phyloP scores from a whole-genome alignment of 1,140 invertebrate species.

The Drosophila pallidifrons region DNA sequence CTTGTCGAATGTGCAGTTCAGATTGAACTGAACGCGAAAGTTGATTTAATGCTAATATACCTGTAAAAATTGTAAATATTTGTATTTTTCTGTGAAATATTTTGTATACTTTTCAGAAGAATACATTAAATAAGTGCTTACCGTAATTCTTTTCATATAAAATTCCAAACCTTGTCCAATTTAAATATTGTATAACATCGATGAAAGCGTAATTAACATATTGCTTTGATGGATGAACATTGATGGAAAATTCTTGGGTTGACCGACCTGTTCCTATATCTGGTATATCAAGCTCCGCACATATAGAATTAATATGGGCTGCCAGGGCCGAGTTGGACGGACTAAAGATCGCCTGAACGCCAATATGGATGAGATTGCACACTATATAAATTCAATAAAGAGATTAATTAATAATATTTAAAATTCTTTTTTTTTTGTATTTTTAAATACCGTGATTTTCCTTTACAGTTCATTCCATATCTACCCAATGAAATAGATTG shows the following conservation, averaged over 20 bases:
- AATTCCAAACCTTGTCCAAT: slow-evolving; percentile 96
- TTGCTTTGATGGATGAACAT: slow-evolving; percentile 94
- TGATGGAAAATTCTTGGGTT: slow-evolving; percentile 91
- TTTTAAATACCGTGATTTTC: too few relatives aligned
- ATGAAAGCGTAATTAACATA: slow-evolving; percentile 93
- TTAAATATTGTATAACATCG: slow-evolving; percentile 94
- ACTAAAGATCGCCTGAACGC: slow-evolving; percentile 95
- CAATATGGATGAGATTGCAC: slow-evolving; percentile 93
- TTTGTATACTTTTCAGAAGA: too few relatives aligned
- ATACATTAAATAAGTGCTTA: slow-evolving; percentile 22
- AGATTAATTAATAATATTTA: background rate
- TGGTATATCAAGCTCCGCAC: slow-evolving; percentile 88
- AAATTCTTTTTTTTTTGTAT: background rate
- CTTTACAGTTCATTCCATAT: too few relatives aligned
- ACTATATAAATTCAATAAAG: slow-evolving; percentile 86
- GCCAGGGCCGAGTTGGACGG: slow-evolving; percentile 93
- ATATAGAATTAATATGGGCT: slow-evolving; percentile 94
- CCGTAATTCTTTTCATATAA: slow-evolving; percentile 90
- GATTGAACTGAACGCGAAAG: slow-evolving; percentile 50
- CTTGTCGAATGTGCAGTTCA: slow-evolving; percentile 70
- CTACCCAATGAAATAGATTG: too few relatives aligned
- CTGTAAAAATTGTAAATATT: slow-evolving; percentile 30
- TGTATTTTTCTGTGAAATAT: too few relatives aligned
- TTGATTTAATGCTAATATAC: slow-evolving; percentile 71
- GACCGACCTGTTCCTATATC: slow-evolving; percentile 76